Base-by-base conservation (phyloP, 2,888 invertebrate genomes). In the Heteropelma amictum region DNA sequence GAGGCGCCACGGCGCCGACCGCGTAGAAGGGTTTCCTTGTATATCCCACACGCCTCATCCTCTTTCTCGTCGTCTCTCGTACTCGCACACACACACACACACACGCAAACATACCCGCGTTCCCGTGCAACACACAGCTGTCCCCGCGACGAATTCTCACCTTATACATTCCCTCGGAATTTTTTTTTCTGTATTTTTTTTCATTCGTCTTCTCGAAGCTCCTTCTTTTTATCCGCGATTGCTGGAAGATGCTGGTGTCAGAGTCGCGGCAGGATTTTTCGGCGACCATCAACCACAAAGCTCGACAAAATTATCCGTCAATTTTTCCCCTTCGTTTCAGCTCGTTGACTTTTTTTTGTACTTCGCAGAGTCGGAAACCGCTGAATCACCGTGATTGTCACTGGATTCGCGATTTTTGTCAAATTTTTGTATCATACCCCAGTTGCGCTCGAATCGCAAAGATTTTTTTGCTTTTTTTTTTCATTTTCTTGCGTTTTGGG, bases 21-120 rank as follows among this genome's bases (percentile, higher is more conserved):
- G 82, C 88, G 86, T 89, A 89, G 89, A 89, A 89, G 89, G 89
- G 88, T 89, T 89, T 89, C 81, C 89, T 88, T 89, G 89, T 89
- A 88, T 82, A 82, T 72, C 82, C 76, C 83, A 80, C 77, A 78
- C 78, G 78, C 74, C 51, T 65, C 72, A 69, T 77, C 69, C 72
- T 74, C 56, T 67, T 45, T 53, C 53, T 23, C 49, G n/a, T n/a
- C n/a, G n/a, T n/a, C n/a, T n/a, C n/a, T n/a, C 38, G n/a, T 17
- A 21, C 63, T 63, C 51, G 51, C 51, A 63, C 70, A 28, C 49
- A 64, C 70, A 26, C 61, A 42, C 17, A 49, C 17, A 49, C n/a
- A 51, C 64, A 64, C 35, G 54, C 54, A 49, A 40, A 19, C 10
- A 30, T 65, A 68, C 51, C 64, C 68, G 69, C 70, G 35, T 49